Percentiles rank a stretch among this genome's conserved stretches.
phyloP scores from a whole-genome alignment of 1,140 invertebrate genomes.

The Atta cephalotes region DNA sequence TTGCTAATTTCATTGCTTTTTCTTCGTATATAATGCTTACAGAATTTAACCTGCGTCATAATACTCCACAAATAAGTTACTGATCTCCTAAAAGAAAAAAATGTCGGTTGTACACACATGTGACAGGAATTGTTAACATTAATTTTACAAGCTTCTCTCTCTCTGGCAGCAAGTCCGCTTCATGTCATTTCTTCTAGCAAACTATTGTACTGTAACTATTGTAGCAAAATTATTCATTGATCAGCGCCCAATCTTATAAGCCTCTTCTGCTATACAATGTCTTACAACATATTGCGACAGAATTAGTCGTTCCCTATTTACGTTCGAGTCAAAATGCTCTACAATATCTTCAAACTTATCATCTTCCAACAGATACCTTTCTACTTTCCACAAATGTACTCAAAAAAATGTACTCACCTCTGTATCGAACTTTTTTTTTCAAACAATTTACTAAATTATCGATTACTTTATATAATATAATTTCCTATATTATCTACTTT shows the following conservation, averaged over 20 bases:
- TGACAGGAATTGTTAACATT: conserved; percentile 1
- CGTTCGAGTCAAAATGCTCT: neutral
- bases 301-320: neutral
- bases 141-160: conserved; percentile 6
- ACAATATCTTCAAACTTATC: no score
- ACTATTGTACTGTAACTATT: neutral
- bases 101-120: neutral
- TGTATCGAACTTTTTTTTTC: no score
- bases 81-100: conserved; percentile 1
- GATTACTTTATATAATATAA: no score
- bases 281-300: neutral
- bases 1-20: conserved; percentile 1
- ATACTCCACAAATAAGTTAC: neutral
- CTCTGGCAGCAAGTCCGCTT: neutral
- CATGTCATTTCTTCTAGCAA: neutral
- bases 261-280: neutral
- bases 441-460: no score
- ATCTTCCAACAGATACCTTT: no score
- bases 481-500: no score
- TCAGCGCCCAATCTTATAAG: neutral
- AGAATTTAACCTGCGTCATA: conserved; percentile 1
- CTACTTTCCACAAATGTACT: no score
- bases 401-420: no score
- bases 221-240: neutral
- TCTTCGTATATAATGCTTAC: neutral